These are phyloP conservation scores for Perdita meconis DNA, from an alignment of 2,888 invertebrate species.

Conservation along the genomic window DNA sequence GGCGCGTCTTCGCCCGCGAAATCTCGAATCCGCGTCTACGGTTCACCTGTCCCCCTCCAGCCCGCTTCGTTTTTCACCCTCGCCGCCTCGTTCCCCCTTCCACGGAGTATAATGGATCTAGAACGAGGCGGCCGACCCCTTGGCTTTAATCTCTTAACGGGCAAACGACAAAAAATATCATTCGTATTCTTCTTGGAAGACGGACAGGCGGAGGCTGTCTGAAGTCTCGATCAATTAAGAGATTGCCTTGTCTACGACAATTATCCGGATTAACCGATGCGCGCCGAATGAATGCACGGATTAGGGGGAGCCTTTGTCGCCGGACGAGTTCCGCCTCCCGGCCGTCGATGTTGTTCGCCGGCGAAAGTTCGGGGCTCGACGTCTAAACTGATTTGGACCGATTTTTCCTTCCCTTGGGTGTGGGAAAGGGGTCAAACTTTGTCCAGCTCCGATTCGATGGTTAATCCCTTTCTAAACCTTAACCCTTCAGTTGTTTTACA, in stretches of 20 bases:
- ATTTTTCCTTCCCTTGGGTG: background rate
- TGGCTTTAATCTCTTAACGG: conserved; percentile 83
- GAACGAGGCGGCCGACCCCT: conserved; percentile 77
- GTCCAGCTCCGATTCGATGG: background rate
- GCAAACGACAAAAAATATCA: conserved; percentile 78
- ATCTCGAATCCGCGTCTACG: conserved; percentile 29
- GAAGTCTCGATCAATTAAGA: conserved; percentile 71
- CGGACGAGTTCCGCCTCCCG: background rate
- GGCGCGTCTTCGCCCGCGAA: conserved; percentile 11
- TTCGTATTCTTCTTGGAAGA: conserved; percentile 71
- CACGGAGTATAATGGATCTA: conserved; percentile 78
- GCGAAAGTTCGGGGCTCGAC: background rate
- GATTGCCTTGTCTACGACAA: conserved; percentile 72
- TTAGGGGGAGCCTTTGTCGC: background rate
- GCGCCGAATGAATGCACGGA: conserved; percentile 21
- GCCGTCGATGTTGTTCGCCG: too few relatives aligned
- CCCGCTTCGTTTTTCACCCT: background rate
- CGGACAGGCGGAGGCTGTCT: conserved; percentile 51
- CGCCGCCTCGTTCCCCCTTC: conserved; percentile 25
- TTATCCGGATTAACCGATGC: conserved; percentile 61
- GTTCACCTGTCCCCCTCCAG: conserved; percentile 11
- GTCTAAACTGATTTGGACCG: background rate
- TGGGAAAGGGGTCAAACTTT: background rate
- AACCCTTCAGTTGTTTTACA: too few relatives aligned
- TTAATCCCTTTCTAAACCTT: background rate